Percentiles rank a stretch among this genome's conserved stretches.
Conservation (phyloP, 1,140 invertebrate genomes). For the Leptinotarsa lineolata region DNA sequence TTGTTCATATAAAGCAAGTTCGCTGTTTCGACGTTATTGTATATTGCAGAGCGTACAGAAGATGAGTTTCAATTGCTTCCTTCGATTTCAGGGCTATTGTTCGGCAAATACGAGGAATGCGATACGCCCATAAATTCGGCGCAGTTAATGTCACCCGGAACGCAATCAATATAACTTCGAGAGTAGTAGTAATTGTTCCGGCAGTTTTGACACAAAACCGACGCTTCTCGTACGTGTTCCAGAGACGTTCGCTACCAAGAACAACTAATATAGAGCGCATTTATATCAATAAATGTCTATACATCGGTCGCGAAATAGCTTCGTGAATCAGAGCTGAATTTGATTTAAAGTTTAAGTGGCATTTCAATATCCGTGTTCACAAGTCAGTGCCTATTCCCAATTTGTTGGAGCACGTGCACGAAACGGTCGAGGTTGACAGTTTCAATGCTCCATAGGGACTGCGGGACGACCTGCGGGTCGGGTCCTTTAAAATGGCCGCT, state of each 20-base stretch:
- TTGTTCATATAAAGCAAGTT: too few relatives aligned
- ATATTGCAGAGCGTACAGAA: too few relatives aligned
- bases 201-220: conserved; percentile 16
- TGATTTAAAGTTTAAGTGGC: conserved; percentile 24
- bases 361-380: conserved; percentile 23
- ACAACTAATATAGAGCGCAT: conserved; percentile 11
- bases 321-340: conserved; percentile 14
- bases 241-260: not conserved
- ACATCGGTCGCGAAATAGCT: conserved; percentile 8
- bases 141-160: not conserved
- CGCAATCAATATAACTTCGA: not conserved
- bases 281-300: conserved; percentile 25
- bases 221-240: conserved; percentile 1
- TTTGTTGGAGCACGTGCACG: conserved; percentile 17
- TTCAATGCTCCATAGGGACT: not conserved
- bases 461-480: not conserved
- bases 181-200: not conserved
- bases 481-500: not conserved
- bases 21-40: too few relatives aligned
- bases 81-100: too few relatives aligned
- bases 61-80: too few relatives aligned
- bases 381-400: conserved; percentile 10
- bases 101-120: not conserved
- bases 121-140: not conserved
- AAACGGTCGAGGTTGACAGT: conserved; percentile 15